Evolutionary conservation across 1,140 invertebrate genomes (phyloP), one percentile per base, ranked within the genome.

Genomic region (Microplitis mediator): DNA sequence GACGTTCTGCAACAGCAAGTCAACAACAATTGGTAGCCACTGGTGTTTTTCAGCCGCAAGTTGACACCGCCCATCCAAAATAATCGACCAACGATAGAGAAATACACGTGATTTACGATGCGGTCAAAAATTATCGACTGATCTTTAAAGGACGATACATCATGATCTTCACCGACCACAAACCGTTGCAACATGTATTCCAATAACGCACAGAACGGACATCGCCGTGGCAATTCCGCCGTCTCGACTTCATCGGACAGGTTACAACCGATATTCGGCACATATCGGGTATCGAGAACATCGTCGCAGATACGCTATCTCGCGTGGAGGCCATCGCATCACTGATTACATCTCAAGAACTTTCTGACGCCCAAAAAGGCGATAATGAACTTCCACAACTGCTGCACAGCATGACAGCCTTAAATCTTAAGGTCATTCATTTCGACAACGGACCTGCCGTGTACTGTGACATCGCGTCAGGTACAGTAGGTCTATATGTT

Each of bases 71-170:
- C 23, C 23, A 23, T 23, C 23, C 23, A 6, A 80, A 79, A 45
- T 82, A 82, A 45, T 73, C 58, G 34, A 75, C 81, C 0, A 86
- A 85, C 64, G 80, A 88, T 75, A 61, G 85, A 3, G 84, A 88
- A 77, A 75, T 89, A 0, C 63, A 83, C 0, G 82, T 81, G 3
- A 77, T 81, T 5, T 85, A 80, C 72, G n/a, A 13, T 6, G 70
- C 78, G 1, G 73, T 85, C 1, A 77, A 79, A 69, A 72, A 75
- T 69, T 86, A 87, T 70, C 39, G 68, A 51, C 72, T 80, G 35
- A 74, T 82, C 36, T 14, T 86, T 3, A 80, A 85, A 74, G 80
- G 75, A 4, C 56, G 75, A 35, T 5, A 73, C 16, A 75, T 84
- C 56, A 77, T 54, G 0, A 78, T 85, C 16, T 81, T 75, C 63